Conservation (phyloP, 1,140 invertebrate genomes). For the Triops cancriformis region DNA sequence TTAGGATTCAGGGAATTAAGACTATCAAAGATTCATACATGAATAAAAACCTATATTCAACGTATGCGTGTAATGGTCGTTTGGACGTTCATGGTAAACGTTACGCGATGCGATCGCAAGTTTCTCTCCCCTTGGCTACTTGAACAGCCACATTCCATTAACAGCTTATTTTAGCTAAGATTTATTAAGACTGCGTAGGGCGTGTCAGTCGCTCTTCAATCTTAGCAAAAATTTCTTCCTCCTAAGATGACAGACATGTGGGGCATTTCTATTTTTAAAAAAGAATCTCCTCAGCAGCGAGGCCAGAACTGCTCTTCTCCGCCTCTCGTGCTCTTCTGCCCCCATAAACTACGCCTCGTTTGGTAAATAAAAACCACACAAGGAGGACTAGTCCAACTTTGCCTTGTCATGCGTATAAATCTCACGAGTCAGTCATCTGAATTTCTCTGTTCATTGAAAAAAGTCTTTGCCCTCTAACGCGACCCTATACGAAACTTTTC, state of each 20-base stretch:
- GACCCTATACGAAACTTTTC: too few relatives aligned
- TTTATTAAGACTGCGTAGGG: background rate
- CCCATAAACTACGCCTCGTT: background rate
- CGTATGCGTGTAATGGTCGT: too few relatives aligned
- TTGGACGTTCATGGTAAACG: too few relatives aligned
- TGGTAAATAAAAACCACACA: background rate
- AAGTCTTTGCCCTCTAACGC: too few relatives aligned
- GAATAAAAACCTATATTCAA: too few relatives aligned
- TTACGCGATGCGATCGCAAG: too few relatives aligned
- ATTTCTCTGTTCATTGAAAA: background rate
- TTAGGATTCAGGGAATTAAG: too few relatives aligned
- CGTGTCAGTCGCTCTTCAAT: background rate
- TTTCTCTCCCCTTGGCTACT: background rate
- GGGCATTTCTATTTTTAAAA: background rate
- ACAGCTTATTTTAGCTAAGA: background rate
- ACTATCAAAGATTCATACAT: too few relatives aligned
- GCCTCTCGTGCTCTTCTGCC: too few relatives aligned
- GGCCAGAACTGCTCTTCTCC: too few relatives aligned
- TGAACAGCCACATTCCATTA: background rate
- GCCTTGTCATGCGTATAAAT: slow-evolving; percentile 5
- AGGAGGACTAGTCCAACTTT: background rate
- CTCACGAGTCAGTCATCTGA: background rate
- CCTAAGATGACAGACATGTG: background rate
- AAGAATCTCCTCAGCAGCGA: background rate
- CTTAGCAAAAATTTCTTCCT: background rate